Percentiles rank a stretch among this genome's conserved stretches.
Evolutionary conservation across 2,113 vertebrate species (phyloP).

Genomic region (Eclectus roratus): DNA sequence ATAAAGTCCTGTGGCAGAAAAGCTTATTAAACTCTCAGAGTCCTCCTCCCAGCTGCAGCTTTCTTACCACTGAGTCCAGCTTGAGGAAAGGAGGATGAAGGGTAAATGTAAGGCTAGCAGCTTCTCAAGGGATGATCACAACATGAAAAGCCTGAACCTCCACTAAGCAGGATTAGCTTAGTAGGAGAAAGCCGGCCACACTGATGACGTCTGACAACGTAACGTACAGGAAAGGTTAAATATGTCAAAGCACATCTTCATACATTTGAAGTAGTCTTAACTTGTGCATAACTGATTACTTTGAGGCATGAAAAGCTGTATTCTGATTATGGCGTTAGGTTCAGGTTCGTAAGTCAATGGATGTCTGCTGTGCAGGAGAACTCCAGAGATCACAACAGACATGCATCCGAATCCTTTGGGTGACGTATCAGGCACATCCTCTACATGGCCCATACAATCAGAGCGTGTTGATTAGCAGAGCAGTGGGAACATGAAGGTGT

Average conservation of each 20-base stretch:
- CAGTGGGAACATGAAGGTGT: neutral
- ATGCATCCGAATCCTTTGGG: neutral
- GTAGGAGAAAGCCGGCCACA: neutral
- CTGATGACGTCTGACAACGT: neutral
- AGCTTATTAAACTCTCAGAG: neutral
- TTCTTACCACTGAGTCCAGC: neutral
- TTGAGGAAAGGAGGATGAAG: neutral
- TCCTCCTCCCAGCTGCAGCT: neutral
- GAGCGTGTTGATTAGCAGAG: neutral
- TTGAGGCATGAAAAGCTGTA: neutral
- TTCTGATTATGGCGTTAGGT: neutral
- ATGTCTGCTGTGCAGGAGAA: neutral
- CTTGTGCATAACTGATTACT: neutral
- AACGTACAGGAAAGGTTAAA: neutral
- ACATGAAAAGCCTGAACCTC: neutral
- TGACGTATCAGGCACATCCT: neutral
- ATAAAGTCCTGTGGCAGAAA: neutral
- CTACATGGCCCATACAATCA: neutral
- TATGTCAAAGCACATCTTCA: neutral
- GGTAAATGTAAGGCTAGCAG: neutral
- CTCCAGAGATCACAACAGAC: neutral
- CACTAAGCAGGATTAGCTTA: neutral
- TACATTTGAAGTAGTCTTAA: neutral
- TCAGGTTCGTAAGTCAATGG: neutral
- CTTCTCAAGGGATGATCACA: neutral